These are phyloP conservation scores for Penaeus indicus DNA, from an alignment of 1,140 invertebrate species.

Conservation along the genomic window DNA sequence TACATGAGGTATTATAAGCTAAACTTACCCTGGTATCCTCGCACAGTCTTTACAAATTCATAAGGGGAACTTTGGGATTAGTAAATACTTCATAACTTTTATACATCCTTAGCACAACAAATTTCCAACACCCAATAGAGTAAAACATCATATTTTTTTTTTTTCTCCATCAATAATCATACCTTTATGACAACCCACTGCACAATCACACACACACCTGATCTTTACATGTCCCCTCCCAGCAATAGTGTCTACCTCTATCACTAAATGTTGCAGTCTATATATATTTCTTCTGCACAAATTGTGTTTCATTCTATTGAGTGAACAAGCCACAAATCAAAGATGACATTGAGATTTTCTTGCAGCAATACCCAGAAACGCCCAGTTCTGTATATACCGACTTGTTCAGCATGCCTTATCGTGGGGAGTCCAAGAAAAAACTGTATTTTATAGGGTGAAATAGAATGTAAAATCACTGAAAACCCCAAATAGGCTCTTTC, in stretches of 20 bases:
- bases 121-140: constrained; percentile 38
- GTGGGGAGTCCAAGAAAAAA: background rate
- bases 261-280: constrained; percentile 55
- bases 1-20: constrained; percentile 42
- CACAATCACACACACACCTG: constrained; percentile 49
- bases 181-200: constrained; percentile 26
- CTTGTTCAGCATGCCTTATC: constrained; percentile 34
- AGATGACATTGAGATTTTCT: constrained; percentile 42
- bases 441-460: constrained; percentile 22
- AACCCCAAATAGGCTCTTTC: constrained; percentile 18
- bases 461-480: constrained; percentile 32
- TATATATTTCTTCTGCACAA: constrained; percentile 57
- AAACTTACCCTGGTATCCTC: constrained; percentile 45
- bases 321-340: constrained; percentile 53
- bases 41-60: constrained; percentile 22
- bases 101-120: constrained; percentile 38
- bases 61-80: constrained; percentile 30
- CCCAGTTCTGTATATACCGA: constrained; percentile 50
- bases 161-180: background rate
- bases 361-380: constrained; percentile 52
- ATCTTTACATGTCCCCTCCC: constrained; percentile 41
- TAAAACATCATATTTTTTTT: constrained; percentile 36
- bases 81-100: constrained; percentile 25
- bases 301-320: constrained; percentile 63
- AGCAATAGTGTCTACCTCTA: constrained; percentile 44